phyloP scores from a whole-genome alignment of 2,113 vertebrate species.

The Typhlomys cinereus region DNA sequence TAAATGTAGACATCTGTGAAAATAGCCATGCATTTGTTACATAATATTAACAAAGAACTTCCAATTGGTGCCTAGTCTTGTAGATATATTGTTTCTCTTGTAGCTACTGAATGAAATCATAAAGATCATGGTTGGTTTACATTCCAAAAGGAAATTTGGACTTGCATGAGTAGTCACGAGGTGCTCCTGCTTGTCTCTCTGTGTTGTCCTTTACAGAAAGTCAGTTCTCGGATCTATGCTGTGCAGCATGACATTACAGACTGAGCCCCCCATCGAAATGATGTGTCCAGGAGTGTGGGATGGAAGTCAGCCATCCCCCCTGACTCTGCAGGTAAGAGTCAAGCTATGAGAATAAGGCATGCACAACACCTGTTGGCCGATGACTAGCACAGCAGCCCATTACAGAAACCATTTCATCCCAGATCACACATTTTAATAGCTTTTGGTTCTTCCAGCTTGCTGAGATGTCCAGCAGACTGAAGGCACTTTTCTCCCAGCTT shows the following conservation, averaged over 20 bases:
- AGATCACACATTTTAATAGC: constrained; percentile 49
- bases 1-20: neutral
- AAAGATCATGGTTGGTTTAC: neutral
- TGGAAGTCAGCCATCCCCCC: constrained; percentile 64
- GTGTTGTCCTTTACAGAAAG: constrained; percentile 66
- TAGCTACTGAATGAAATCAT: neutral
- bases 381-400: constrained; percentile 24
- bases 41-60: neutral
- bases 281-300: constrained; percentile 78
- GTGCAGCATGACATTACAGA: constrained; percentile 68
- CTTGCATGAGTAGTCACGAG: neutral
- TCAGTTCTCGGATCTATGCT: constrained; percentile 62
- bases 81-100: constrained; percentile 12
- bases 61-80: neutral
- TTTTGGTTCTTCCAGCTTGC: neutral
- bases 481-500: constrained; percentile 36
- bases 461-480: constrained; percentile 17
- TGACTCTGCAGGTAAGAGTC: constrained; percentile 81
- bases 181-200: neutral
- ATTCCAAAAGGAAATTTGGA: constrained; percentile 34
- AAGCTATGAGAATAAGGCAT: neutral
- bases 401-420: constrained; percentile 46
- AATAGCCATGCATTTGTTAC: neutral
- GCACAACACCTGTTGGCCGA: neutral
- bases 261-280: constrained; percentile 44